These are phyloP conservation scores for Fulmarus glacialis DNA, from an alignment of 2,113 vertebrate species.

Conservation along the genomic window DNA sequence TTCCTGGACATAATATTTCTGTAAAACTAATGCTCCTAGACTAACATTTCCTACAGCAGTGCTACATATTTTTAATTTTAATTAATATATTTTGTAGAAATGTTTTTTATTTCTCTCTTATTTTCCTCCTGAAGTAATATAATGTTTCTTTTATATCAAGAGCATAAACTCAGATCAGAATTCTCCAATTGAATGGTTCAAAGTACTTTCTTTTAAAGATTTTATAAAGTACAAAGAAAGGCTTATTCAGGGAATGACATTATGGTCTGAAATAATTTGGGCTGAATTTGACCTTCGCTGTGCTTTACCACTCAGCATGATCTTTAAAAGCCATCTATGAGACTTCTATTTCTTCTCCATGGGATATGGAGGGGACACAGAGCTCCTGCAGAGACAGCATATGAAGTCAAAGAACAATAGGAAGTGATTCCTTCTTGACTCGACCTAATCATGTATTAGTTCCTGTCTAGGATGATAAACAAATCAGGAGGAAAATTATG, in stretches of 20 bases:
- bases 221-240: not conserved
- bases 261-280: not conserved
- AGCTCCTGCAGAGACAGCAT: not conserved
- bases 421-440: not conserved
- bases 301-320: not conserved
- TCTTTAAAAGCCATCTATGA: not conserved
- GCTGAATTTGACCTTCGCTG: not conserved
- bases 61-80: not conserved
- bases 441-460: not conserved
- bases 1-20: not conserved
- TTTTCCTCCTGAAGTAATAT: not conserved
- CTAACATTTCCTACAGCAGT: not conserved
- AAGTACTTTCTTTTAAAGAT: not conserved
- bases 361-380: not conserved
- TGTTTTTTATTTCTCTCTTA: not conserved
- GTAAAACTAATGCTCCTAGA: not conserved
- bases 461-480: not conserved
- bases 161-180: not conserved
- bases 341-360: not conserved
- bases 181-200: not conserved
- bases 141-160: not conserved
- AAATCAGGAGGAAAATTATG: not conserved
- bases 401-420: not conserved
- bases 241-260: not conserved
- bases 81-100: not conserved